A percentile compares a stretch with the other conserved stretches of the same genome.
Conservation (phyloP, 2,888 invertebrate genomes). For the Drosophila neonasuta region DNA sequence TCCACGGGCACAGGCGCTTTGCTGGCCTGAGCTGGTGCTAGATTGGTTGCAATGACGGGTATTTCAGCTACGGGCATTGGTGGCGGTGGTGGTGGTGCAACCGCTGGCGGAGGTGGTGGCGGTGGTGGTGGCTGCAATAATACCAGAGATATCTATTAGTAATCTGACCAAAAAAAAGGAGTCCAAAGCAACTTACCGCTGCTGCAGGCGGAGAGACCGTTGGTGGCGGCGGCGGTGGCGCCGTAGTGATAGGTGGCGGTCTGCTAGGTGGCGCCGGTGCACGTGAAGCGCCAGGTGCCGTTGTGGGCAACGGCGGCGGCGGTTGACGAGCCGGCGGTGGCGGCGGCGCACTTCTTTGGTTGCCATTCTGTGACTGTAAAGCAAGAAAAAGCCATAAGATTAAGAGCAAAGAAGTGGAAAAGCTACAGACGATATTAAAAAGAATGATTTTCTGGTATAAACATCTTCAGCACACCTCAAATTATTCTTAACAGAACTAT, state of each 20-base stretch:
- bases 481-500: too few species aligned
- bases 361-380: slow-evolving; percentile 76
- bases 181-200: slow-evolving; percentile 58
- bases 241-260: slow-evolving; percentile 79
- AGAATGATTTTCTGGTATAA: too few species aligned
- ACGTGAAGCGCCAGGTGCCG: slow-evolving; percentile 79
- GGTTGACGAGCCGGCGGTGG: slow-evolving; percentile 84
- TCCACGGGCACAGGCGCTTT: slow-evolving; percentile 74
- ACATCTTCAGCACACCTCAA: too few species aligned
- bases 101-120: slow-evolving; percentile 82
- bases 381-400: too few species aligned
- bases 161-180: neutral
- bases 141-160: neutral
- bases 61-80: slow-evolving; percentile 82
- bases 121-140: slow-evolving; percentile 63
- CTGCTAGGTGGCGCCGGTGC: slow-evolving; percentile 81
- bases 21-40: slow-evolving; percentile 63
- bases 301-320: slow-evolving; percentile 86
- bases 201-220: slow-evolving; percentile 67
- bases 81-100: slow-evolving; percentile 82
- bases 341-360: slow-evolving; percentile 80
- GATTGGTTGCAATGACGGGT: slow-evolving; percentile 68
- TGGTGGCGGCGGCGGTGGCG: slow-evolving; percentile 69
- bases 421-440: neutral
- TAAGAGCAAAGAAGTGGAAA: too few species aligned